phyloP scores from a whole-genome alignment of 2,888 invertebrate genomes.

The Calliscelio sp. region DNA sequence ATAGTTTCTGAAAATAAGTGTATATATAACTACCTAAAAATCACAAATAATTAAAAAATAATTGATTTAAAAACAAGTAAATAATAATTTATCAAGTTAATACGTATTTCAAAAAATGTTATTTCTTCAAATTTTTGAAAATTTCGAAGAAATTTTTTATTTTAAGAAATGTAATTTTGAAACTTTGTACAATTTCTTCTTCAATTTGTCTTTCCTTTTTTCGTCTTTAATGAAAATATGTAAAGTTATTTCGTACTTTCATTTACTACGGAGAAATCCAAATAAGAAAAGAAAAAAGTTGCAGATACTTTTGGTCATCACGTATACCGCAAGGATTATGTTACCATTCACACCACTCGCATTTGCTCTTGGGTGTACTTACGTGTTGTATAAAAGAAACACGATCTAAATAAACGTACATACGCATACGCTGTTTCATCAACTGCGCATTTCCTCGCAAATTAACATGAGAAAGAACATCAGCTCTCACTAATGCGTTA shows the following conservation, averaged over 20 bases:
- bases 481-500: no score
- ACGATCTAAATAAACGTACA: conserved; percentile 30
- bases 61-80: no score
- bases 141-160: no score
- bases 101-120: no score
- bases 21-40: no score
- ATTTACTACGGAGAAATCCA: conserved; percentile 27
- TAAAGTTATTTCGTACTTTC: conserved; percentile 22
- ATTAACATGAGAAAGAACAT: conserved; percentile 3
- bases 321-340: conserved; percentile 52
- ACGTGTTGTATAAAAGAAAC: conserved; percentile 31
- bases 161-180: no score
- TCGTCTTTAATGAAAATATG: conserved; percentile 15
- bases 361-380: conserved; percentile 37
- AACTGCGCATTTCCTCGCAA: conserved; percentile 5
- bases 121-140: no score
- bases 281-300: conserved; percentile 26
- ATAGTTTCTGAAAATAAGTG: no score
- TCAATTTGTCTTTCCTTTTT: neutral
- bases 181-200: no score
- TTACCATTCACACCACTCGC: conserved; percentile 60
- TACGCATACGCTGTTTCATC: neutral
- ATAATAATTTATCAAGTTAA: no score
- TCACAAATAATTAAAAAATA: no score
- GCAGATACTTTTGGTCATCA: conserved; percentile 26